Evolutionary conservation across 2,888 invertebrate genomes (phyloP).

Genomic region (Villa cingulata): DNA sequence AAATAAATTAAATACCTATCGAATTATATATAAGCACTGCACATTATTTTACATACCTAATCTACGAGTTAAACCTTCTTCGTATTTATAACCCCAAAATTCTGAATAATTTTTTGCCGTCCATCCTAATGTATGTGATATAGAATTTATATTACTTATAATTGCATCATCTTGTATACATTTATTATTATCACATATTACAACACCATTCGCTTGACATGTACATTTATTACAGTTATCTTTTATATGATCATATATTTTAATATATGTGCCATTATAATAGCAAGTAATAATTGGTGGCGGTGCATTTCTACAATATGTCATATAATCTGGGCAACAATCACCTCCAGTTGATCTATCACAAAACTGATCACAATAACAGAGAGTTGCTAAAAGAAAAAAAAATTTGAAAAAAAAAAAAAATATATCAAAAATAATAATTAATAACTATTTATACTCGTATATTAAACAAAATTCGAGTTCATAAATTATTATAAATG

Average conservation of each 20-base stretch:
- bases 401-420: not conserved
- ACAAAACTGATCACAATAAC: conserved; percentile 93
- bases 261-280: conserved; percentile 39
- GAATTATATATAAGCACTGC: not conserved
- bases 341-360: conserved; percentile 58
- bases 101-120: conserved; percentile 63
- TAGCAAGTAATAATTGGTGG: conserved; percentile 7
- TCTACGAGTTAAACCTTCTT: conserved; percentile 62
- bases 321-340: conserved; percentile 85
- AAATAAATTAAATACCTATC: not conserved
- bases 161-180: conserved; percentile 65
- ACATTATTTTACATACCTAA: conserved; percentile 43
- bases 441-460: not conserved
- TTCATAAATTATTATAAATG: not conserved
- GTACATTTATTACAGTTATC: conserved; percentile 63
- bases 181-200: conserved; percentile 50
- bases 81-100: conserved; percentile 71
- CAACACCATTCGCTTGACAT: conserved; percentile 36
- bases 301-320: conserved; percentile 48
- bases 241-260: conserved; percentile 38
- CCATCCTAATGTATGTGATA: conserved; percentile 51
- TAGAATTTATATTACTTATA: conserved; percentile 49
- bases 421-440: not conserved
- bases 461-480: not conserved
- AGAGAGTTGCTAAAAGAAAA: conserved; percentile 53